Evolutionary conservation across 2,113 vertebrate species (phyloP).

Genomic region (Lepus europaeus): DNA sequence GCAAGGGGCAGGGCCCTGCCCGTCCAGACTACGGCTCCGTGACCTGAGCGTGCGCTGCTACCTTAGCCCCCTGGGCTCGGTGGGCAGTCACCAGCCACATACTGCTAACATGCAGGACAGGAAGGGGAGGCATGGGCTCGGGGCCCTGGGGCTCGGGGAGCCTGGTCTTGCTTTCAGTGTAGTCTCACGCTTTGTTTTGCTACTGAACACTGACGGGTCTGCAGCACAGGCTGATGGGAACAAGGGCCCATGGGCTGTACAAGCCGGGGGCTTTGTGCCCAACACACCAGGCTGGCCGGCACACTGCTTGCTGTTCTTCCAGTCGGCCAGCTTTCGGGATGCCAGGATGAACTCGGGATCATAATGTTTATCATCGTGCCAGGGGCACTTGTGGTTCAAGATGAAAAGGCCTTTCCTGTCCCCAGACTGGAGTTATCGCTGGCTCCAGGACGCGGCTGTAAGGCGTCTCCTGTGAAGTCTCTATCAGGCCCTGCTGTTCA

Average conservation of each 20-base stretch:
- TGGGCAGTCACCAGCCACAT: no score
- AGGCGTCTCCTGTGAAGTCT: conserved; percentile 33
- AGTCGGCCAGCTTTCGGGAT: no score
- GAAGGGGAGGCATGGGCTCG: not conserved
- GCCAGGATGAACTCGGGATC: not conserved
- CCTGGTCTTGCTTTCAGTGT: not conserved
- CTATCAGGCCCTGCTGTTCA: conserved; percentile 66
- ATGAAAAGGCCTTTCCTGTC: conserved; percentile 73
- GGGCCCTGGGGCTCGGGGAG: not conserved
- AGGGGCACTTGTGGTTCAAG: conserved; percentile 59
- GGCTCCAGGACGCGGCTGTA: conserved; percentile 58
- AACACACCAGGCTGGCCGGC: not conserved
- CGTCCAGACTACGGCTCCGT: not conserved
- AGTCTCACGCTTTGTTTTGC: not conserved
- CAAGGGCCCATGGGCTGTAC: not conserved
- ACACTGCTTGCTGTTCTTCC: not conserved
- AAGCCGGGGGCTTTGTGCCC: not conserved
- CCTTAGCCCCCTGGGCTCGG: not conserved
- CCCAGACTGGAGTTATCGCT: conserved; percentile 59
- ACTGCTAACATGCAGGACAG: no score
- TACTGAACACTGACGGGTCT: not conserved
- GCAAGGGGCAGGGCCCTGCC: not conserved
- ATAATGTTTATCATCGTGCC: conserved; percentile 57
- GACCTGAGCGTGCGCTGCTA: not conserved
- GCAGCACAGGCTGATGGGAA: not conserved